Evolutionary conservation across 2,888 invertebrate species (phyloP).

Genomic region (Seira musarum): DNA sequence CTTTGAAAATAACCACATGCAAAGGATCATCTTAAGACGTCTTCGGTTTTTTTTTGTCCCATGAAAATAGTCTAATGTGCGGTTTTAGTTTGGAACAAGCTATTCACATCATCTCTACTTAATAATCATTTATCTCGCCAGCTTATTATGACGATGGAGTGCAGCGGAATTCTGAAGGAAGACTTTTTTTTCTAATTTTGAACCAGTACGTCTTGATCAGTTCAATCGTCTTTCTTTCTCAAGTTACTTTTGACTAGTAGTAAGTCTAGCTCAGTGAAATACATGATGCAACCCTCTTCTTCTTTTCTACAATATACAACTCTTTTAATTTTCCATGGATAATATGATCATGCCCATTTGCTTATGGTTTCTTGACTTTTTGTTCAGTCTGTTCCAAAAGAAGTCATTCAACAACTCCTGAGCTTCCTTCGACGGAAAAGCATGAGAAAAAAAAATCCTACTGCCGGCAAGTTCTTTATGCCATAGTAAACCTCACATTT

Average conservation of each 20-base stretch:
- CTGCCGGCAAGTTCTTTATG: too few species aligned
- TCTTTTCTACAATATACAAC: background rate
- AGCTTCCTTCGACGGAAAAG: too few species aligned
- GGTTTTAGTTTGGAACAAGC: conserved; percentile 2
- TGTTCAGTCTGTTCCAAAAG: too few species aligned
- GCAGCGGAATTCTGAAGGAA: background rate
- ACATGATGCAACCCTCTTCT: background rate
- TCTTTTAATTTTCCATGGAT: background rate
- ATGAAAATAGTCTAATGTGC: background rate
- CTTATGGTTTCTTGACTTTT: too few species aligned
- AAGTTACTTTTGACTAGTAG: background rate
- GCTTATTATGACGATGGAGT: background rate
- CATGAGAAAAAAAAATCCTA: too few species aligned
- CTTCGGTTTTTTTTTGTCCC: background rate
- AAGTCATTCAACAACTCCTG: background rate
- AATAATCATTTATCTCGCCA: background rate
- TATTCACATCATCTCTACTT: background rate
- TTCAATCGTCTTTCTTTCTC: conserved; percentile 2
- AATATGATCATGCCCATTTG: background rate
- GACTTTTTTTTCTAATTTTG: background rate
- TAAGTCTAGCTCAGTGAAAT: background rate
- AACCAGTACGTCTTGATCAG: background rate
- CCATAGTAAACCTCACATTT: too few species aligned
- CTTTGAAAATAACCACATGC: conserved; percentile 14
- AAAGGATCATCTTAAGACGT: conserved; percentile 17